These are phyloP conservation scores for Cryptosula pallasiana DNA, from an alignment of 2,888 invertebrate species.

Conservation along the genomic window DNA sequence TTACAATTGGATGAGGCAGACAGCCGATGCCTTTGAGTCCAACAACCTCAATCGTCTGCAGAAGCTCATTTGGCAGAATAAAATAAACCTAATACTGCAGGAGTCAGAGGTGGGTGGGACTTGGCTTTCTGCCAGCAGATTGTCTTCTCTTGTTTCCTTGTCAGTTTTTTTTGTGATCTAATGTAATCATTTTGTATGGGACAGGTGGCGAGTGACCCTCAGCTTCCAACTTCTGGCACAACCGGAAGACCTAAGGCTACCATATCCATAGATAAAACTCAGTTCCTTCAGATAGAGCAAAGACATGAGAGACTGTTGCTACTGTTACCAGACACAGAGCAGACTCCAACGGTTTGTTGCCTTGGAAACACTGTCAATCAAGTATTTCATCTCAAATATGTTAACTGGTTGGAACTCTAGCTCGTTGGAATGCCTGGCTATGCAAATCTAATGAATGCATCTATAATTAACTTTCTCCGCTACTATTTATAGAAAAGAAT, in stretches of 20 bases:
- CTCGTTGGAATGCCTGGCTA: too few relatives aligned
- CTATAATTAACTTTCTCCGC: too few relatives aligned
- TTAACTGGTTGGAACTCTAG: too few relatives aligned
- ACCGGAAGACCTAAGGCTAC: background rate
- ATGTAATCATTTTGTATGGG: too few relatives aligned
- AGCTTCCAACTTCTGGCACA: background rate
- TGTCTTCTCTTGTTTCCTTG: too few relatives aligned
- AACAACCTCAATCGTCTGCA: background rate
- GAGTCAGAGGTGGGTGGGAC: too few relatives aligned
- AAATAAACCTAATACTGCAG: background rate
- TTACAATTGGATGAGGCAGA: background rate
- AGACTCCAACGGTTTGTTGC: background rate
- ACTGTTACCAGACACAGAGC: background rate
- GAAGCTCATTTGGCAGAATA: conserved; percentile 18
- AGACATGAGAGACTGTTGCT: background rate
- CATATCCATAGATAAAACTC: conserved; percentile 7
- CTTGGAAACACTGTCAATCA: too few relatives aligned
- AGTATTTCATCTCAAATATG: too few relatives aligned
- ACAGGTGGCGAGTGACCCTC: background rate
- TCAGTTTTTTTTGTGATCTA: too few relatives aligned
- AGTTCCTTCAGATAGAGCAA: background rate
- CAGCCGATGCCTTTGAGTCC: conserved; percentile 5
- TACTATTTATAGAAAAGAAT: too few relatives aligned
- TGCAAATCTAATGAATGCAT: too few relatives aligned
- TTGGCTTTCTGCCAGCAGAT: too few relatives aligned